Conservation (phyloP, 92 coral and sea anemone species). For the Desmophyllum pertusum region DNA sequence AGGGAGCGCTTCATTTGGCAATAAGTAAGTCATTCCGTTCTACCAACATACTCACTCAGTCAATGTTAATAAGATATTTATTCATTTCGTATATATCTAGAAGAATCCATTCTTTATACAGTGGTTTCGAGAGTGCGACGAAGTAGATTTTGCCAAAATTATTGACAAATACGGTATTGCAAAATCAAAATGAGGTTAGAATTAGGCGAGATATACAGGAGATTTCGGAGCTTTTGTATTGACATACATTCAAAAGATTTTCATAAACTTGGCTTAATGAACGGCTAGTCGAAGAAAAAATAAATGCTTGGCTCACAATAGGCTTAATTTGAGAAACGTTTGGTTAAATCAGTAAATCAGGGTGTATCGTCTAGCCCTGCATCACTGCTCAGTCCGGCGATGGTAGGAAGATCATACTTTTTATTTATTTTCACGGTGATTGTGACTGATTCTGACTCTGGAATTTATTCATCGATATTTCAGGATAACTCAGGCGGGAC, state of each 20-base stretch:
- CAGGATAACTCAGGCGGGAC: background rate
- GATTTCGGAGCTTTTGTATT: background rate
- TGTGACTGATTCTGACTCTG: background rate
- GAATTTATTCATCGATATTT: background rate
- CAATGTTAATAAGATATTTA: background rate
- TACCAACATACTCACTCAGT: background rate
- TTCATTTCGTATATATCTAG: background rate
- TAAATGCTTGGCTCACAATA: background rate
- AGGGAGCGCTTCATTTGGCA: conserved; percentile 5
- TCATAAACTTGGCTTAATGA: background rate
- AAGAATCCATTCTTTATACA: background rate
- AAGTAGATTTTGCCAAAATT: background rate
- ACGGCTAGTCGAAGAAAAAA: background rate
- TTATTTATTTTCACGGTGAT: conserved; percentile 25
- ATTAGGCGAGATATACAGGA: background rate
- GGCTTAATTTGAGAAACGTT: background rate
- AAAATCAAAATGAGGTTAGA: background rate
- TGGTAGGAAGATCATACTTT: background rate
- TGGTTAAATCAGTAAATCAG: conserved; percentile 6
- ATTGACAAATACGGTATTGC: background rate
- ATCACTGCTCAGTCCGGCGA: background rate
- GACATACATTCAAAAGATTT: conserved; percentile 2
- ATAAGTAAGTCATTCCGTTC: background rate
- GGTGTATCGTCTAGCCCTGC: too few relatives aligned
- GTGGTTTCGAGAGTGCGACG: background rate